Percentiles rank a stretch among this genome's conserved stretches.
Conservation (phyloP, 2,797 vertebrate species). For the Myotis myotis region DNA sequence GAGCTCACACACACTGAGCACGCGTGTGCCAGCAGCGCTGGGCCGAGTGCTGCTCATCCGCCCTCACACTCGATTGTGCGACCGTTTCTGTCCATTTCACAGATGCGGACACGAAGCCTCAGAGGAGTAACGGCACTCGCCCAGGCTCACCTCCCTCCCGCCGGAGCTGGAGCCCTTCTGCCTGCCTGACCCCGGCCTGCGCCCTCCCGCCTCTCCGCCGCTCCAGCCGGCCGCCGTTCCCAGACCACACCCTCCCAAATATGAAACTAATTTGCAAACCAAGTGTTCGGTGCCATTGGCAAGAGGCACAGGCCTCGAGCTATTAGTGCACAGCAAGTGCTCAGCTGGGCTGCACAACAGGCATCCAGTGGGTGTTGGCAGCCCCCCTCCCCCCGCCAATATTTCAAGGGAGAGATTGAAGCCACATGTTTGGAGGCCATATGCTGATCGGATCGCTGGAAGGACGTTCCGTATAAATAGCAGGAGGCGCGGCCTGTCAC, state of each 20-base stretch:
- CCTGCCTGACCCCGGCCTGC: background rate
- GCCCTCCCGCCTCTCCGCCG: rapidly evolving
- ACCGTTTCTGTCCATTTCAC: rapidly evolving
- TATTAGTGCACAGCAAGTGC: background rate
- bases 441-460: conserved; percentile 54
- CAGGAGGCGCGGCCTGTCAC: background rate
- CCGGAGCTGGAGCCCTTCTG: background rate
- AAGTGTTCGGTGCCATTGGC: conserved; percentile 51
- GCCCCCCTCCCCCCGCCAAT: background rate
- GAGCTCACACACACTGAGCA: rapidly evolving
- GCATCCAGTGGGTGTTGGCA: conserved; percentile 25
- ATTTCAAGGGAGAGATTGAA: conserved; percentile 77
- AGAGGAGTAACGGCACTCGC: background rate
- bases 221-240: background rate
- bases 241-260: conserved; percentile 57
- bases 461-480: background rate
- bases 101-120: background rate
- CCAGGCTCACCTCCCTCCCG: background rate
- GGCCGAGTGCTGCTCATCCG: background rate
- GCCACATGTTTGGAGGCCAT: conserved; percentile 68
- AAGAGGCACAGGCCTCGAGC: conserved; percentile 27
- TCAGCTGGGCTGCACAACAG: conserved; percentile 48
- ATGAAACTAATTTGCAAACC: conserved; percentile 62
- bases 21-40: rapidly evolving
- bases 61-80: rapidly evolving